Conservation (phyloP, 2,888 invertebrate species). For the Seladonia tumulorum region DNA sequence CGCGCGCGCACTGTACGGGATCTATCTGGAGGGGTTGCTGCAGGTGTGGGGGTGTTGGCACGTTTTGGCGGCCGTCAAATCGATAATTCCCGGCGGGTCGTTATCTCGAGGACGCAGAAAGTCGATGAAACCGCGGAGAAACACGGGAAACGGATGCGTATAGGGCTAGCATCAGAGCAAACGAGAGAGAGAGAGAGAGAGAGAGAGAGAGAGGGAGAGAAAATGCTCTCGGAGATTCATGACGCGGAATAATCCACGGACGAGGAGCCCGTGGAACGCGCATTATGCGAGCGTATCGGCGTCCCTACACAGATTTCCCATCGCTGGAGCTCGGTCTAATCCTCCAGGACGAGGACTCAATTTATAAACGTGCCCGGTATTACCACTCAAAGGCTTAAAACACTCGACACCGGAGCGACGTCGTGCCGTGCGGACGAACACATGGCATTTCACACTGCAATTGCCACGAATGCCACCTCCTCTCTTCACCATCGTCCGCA, state of each 20-base stretch:
- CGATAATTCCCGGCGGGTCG: constrained; percentile 31
- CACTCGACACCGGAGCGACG: constrained; percentile 72
- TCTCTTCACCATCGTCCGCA: background rate
- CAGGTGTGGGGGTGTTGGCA: background rate
- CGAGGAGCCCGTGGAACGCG: constrained; percentile 69
- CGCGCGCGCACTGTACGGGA: background rate
- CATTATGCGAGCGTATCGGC: constrained; percentile 60
- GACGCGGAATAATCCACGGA: constrained; percentile 77
- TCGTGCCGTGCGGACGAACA: constrained; percentile 57
- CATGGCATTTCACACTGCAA: constrained; percentile 77
- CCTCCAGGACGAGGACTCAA: constrained; percentile 79
- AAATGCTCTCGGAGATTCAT: constrained; percentile 68
- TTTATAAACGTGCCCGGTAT: constrained; percentile 79
- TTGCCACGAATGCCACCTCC: constrained; percentile 65
- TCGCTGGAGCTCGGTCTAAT: constrained; percentile 72
- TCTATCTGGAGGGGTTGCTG: background rate
- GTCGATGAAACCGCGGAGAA: constrained; percentile 53
- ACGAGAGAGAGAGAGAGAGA: background rate
- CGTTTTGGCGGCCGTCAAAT: background rate
- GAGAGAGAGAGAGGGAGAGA: background rate
- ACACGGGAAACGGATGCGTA: background rate
- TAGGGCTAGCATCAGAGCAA: background rate
- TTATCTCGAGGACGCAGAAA: constrained; percentile 31
- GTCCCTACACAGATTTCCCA: constrained; percentile 76
- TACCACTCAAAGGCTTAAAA: constrained; percentile 79